phyloP scores from a whole-genome alignment of 1,140 invertebrate genomes.

The Aleiodes sp. region DNA sequence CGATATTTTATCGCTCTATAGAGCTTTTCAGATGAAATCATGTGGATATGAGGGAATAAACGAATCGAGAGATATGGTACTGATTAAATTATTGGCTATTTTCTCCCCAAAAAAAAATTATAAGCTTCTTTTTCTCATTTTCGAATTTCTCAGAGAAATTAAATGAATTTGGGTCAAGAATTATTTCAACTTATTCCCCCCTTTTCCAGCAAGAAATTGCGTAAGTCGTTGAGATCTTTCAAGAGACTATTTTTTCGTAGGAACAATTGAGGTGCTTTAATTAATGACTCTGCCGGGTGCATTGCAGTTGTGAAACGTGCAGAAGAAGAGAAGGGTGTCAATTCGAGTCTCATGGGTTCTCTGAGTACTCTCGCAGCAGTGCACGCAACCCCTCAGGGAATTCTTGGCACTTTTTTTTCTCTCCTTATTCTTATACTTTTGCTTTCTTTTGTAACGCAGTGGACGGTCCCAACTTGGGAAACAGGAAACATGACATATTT shows the following conservation, averaged over 20 bases:
- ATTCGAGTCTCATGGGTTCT: neutral
- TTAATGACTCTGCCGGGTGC: slow-evolving; percentile 7
- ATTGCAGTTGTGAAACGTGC: slow-evolving; percentile 15
- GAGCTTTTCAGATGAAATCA: slow-evolving; percentile 31
- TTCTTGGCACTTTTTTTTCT: neutral
- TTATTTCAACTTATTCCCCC: neutral
- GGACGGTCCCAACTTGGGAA: slow-evolving; percentile 27
- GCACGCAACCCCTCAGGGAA: neutral
- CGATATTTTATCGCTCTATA: slow-evolving; percentile 35
- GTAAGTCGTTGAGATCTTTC: slow-evolving; percentile 20
- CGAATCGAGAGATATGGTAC: slow-evolving; percentile 20
- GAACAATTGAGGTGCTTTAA: slow-evolving; percentile 13
- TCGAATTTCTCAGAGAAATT: neutral
- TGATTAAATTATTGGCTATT: slow-evolving; percentile 20
- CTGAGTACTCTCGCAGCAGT: neutral
- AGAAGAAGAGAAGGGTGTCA: slow-evolving; percentile 1
- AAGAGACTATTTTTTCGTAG: neutral
- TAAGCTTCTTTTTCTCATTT: neutral
- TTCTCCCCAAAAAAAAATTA: neutral
- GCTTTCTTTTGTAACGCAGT: slow-evolving; percentile 7
- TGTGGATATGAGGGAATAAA: slow-evolving; percentile 21
- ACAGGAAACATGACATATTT: slow-evolving; percentile 62
- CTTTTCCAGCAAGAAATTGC: neutral
- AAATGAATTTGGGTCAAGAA: slow-evolving; percentile 14
- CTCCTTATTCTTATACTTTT: neutral